Conservation (phyloP, 2,888 invertebrate species). For the Dendrolimus pini region DNA sequence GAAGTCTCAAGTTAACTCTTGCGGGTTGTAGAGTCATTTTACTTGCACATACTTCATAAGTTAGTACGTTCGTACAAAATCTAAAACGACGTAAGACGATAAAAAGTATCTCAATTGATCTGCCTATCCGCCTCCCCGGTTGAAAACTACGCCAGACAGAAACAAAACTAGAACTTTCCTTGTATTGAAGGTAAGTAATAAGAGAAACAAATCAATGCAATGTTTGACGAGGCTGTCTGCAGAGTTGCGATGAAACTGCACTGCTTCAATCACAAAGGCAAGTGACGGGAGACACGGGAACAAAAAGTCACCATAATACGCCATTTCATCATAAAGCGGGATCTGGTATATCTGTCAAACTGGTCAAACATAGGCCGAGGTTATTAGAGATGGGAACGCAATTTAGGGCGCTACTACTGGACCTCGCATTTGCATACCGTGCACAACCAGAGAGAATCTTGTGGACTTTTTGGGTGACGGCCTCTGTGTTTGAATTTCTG, state of each 20-base stretch:
- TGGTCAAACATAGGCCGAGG: constrained; percentile 60
- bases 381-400: constrained; percentile 2
- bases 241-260: constrained; percentile 41
- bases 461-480: too few relatives aligned
- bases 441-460: too few relatives aligned
- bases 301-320: constrained; percentile 67
- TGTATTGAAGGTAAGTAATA: not conserved
- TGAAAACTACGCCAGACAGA: constrained; percentile 20
- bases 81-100: too few relatives aligned
- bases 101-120: too few relatives aligned
- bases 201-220: not conserved
- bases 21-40: too few relatives aligned
- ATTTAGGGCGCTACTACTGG: not conserved
- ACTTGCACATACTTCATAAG: too few relatives aligned
- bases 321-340: constrained; percentile 69
- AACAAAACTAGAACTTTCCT: constrained; percentile 41
- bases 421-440: not conserved
- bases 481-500: too few relatives aligned
- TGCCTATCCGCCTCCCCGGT: too few relatives aligned
- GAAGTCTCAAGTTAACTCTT: too few relatives aligned
- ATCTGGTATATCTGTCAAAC: constrained; percentile 74
- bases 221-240: constrained; percentile 35
- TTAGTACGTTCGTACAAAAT: too few relatives aligned
- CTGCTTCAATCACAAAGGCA: constrained; percentile 63
- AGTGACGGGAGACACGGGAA: constrained; percentile 69